Evolutionary conservation across 2,797 vertebrate species (phyloP).

Genomic region (Molothrus aeneus): DNA sequence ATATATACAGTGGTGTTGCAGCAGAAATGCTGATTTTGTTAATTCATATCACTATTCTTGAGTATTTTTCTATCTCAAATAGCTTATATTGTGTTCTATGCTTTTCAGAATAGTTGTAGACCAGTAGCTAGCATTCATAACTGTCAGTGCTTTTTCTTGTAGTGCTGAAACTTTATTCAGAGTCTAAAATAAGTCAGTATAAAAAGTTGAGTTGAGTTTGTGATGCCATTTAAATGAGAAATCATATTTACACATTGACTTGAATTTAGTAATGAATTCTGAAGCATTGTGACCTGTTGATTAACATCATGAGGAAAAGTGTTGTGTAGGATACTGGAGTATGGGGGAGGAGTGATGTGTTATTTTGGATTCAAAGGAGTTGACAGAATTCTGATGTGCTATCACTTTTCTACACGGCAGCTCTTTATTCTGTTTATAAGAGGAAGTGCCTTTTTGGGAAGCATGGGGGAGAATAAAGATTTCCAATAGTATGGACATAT

Average conservation of each 20-base stretch:
- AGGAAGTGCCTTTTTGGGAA: neutral
- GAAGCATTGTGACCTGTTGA: neutral
- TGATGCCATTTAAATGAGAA: neutral
- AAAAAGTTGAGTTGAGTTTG: neutral
- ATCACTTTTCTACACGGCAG: neutral
- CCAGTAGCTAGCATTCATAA: neutral
- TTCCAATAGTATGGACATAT: neutral
- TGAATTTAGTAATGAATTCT: neutral
- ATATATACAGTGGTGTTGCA: neutral
- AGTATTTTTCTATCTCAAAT: neutral
- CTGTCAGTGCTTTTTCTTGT: neutral
- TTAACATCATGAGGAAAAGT: neutral
- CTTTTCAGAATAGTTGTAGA: neutral
- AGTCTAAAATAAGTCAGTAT: neutral
- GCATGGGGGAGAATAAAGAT: neutral
- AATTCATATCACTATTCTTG: neutral
- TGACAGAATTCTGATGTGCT: slow-evolving; percentile 27
- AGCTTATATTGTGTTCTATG: neutral
- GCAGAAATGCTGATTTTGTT: neutral
- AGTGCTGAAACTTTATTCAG: neutral
- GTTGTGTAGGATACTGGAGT: slow-evolving; percentile 8
- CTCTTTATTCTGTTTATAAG: slow-evolving; percentile 1
- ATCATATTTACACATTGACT: neutral
- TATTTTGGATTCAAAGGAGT: neutral
- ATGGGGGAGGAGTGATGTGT: neutral